A percentile compares a stretch with the other conserved stretches of the same genome.
Evolutionary conservation across 2,113 vertebrate genomes (phyloP).

Genomic region (Amia ocellicauda): DNA sequence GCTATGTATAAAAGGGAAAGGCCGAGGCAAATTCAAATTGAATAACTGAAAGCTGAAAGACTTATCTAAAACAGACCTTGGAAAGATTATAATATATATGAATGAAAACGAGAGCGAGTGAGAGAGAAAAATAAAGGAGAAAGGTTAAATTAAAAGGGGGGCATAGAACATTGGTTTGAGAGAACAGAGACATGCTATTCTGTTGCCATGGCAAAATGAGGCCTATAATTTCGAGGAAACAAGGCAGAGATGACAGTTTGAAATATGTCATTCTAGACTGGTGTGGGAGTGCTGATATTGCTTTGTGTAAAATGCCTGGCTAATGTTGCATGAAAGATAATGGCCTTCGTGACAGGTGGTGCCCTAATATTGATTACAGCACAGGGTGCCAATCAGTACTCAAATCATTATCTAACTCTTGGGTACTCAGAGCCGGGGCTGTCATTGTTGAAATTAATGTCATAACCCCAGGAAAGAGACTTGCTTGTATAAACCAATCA

Average conservation of each 20-base stretch:
- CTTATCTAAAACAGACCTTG: not conserved
- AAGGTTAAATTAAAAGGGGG: not conserved
- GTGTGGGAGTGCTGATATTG: conserved; percentile 24
- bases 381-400: conserved; percentile 4
- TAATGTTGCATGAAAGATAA: conserved; percentile 29
- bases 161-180: conserved; percentile 2
- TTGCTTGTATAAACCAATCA: conserved; percentile 1
- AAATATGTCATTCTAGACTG: conserved; percentile 20
- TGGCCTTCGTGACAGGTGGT: conserved; percentile 24
- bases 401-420: not conserved
- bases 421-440: not conserved
- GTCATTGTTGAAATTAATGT: conserved; percentile 5
- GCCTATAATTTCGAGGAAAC: conserved; percentile 24
- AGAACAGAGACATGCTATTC: not conserved
- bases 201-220: conserved; percentile 20
- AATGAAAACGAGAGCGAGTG: too few species aligned
- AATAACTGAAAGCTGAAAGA: too few species aligned
- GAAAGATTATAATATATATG: too few species aligned
- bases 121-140: not conserved
- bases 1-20: not conserved
- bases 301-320: conserved; percentile 26
- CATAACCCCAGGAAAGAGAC: conserved; percentile 2
- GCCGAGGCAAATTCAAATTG: too few species aligned
- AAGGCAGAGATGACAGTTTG: conserved; percentile 24
- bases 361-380: conserved; percentile 23